Percentiles rank a stretch among this genome's conserved stretches.
Evolutionary conservation across 2,888 invertebrate genomes (phyloP).

Genomic region (Andrena bucephala): DNA sequence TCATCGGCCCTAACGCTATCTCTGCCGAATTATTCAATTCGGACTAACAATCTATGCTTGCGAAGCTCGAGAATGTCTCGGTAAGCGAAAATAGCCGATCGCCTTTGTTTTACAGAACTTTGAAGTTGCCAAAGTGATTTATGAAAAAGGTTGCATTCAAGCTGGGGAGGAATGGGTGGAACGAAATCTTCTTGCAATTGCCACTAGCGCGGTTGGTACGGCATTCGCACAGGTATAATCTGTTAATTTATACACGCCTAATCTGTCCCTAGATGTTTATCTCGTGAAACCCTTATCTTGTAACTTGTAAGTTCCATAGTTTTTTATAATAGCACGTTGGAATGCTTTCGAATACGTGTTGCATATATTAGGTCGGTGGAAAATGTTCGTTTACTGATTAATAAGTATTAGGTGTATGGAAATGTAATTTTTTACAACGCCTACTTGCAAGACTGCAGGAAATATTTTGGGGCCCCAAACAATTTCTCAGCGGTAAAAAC

Average conservation of each 20-base stretch:
- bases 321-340: no score
- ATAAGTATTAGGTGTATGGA: no score
- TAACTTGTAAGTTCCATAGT: neutral
- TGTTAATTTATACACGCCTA: conserved; percentile 14
- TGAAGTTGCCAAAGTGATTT: conserved; percentile 93
- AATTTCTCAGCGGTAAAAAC: no score
- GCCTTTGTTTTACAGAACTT: conserved; percentile 87
- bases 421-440: no score
- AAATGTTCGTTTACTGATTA: no score
- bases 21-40: conserved; percentile 12
- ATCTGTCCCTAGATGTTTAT: neutral
- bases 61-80: conserved; percentile 17
- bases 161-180: conserved; percentile 98
- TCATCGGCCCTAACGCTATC: conserved; percentile 1
- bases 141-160: conserved; percentile 97
- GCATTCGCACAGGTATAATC: conserved; percentile 95
- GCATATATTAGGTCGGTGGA: no score
- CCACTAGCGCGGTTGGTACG: conserved; percentile 94
- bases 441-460: no score
- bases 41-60: conserved; percentile 49
- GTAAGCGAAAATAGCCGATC: conserved; percentile 66
- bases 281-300: neutral
- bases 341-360: no score
- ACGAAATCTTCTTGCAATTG: conserved; percentile 96
- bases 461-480: no score